These are phyloP conservation scores for Trachurus trachurus DNA, from an alignment of 2,797 vertebrate genomes.

Conservation along the genomic window DNA sequence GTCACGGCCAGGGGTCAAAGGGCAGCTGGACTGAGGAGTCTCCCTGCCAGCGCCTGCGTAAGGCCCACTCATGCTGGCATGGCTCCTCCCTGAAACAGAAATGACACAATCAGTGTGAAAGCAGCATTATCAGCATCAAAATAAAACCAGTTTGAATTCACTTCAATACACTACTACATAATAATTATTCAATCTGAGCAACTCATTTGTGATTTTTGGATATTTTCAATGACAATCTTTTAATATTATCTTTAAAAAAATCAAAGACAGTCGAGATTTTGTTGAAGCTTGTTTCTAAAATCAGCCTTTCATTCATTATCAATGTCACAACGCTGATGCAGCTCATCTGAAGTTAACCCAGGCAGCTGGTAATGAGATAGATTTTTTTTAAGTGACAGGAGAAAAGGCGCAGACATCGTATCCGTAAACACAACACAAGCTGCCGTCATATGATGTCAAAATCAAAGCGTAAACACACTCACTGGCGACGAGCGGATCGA, in stretches of 20 bases:
- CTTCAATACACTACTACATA: not conserved
- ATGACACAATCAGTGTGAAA: not conserved
- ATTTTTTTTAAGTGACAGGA: constrained; percentile 4
- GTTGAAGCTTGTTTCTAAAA: not conserved
- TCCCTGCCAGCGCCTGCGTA: constrained; percentile 87
- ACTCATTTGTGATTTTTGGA: not conserved
- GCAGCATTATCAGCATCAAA: not conserved
- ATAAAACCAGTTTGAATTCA: not conserved
- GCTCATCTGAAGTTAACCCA: constrained; percentile 29
- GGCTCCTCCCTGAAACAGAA: constrained; percentile 77
- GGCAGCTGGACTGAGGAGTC: constrained; percentile 81
- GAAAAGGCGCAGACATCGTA: constrained; percentile 15
- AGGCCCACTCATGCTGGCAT: constrained; percentile 91
- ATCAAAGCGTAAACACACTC: constrained; percentile 48
- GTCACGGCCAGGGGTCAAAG: constrained; percentile 82
- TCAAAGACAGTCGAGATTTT: not conserved
- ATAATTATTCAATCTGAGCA: not conserved
- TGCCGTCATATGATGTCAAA: constrained; percentile 23
- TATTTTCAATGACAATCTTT: not conserved
- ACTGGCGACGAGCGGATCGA: constrained; percentile 43
- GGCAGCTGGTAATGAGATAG: constrained; percentile 21
- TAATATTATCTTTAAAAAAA: not conserved
- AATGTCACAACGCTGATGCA: constrained; percentile 1
- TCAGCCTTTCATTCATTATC: constrained; percentile 11
- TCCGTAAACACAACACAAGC: constrained; percentile 11